Evolutionary conservation across 1,140 invertebrate species (phyloP).

Genomic region (Neoseiulus cucumeris): DNA sequence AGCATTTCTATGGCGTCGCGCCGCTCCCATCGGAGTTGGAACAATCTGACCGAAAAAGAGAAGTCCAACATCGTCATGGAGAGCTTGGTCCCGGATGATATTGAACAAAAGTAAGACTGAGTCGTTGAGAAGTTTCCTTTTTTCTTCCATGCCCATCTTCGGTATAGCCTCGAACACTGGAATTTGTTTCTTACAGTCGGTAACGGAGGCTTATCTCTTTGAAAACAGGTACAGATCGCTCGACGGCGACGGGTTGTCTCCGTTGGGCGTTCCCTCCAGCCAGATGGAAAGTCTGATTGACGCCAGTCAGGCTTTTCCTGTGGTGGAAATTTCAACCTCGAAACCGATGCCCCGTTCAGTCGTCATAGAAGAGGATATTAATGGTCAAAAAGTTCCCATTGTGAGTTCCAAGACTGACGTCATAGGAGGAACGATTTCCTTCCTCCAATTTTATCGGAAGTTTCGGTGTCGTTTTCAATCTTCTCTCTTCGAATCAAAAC

Average conservation of each 20-base stretch:
- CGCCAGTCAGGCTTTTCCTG: background rate
- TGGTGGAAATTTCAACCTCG: background rate
- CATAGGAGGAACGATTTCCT: too few species aligned
- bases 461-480: too few species aligned
- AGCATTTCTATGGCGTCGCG: background rate
- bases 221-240: background rate
- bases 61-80: background rate
- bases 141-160: too few species aligned
- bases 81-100: background rate
- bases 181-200: too few species aligned
- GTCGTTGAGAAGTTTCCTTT: too few species aligned
- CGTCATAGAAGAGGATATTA: conserved; percentile 5
- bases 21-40: background rate
- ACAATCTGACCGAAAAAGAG: background rate
- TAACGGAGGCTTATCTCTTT: too few species aligned
- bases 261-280: background rate
- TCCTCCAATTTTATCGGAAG: too few species aligned
- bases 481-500: too few species aligned
- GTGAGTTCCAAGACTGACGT: background rate
- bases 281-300: background rate
- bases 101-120: conserved; percentile 5
- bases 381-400: background rate
- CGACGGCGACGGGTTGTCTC: background rate
- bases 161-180: too few species aligned
- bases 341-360: background rate